Conservation (phyloP, 64 coral and sea anemone genomes). For the Stichodactyla mertensii region DNA sequence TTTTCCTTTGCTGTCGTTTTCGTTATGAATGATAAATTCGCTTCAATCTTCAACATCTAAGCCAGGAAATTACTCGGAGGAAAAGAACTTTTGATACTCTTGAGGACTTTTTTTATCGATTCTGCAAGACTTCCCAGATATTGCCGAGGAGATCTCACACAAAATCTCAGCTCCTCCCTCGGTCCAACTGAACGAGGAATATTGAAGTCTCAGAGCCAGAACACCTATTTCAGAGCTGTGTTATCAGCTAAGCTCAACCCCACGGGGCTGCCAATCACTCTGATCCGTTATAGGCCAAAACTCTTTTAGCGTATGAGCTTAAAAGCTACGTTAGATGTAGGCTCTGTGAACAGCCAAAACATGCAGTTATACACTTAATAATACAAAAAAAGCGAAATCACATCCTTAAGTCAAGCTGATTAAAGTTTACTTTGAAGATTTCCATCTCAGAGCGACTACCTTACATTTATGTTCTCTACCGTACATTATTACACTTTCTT, state of each 20-base stretch:
- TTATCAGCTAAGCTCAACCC: background rate
- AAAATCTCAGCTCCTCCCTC: background rate
- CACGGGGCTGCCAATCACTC: background rate
- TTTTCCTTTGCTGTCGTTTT: background rate
- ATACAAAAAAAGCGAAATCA: background rate
- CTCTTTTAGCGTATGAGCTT: slow-evolving; percentile 5
- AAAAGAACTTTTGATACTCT: background rate
- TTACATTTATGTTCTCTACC: background rate
- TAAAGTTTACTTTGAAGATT: background rate
- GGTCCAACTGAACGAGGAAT: background rate
- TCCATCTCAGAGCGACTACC: background rate
- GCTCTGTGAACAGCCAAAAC: background rate
- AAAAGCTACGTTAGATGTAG: background rate
- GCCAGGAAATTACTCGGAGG: background rate
- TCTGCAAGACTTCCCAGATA: background rate
- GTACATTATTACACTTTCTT: background rate
- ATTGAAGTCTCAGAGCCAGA: background rate
- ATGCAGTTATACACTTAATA: background rate
- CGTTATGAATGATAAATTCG: background rate
- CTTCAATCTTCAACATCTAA: background rate
- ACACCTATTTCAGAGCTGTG: background rate
- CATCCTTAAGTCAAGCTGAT: slow-evolving; percentile 2
- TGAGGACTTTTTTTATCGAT: slow-evolving; percentile 4
- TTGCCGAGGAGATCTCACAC: background rate
- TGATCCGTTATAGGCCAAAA: background rate